phyloP scores from a whole-genome alignment of 92 coral and sea anemone genomes.

The Parazoanthus atlanticus region DNA sequence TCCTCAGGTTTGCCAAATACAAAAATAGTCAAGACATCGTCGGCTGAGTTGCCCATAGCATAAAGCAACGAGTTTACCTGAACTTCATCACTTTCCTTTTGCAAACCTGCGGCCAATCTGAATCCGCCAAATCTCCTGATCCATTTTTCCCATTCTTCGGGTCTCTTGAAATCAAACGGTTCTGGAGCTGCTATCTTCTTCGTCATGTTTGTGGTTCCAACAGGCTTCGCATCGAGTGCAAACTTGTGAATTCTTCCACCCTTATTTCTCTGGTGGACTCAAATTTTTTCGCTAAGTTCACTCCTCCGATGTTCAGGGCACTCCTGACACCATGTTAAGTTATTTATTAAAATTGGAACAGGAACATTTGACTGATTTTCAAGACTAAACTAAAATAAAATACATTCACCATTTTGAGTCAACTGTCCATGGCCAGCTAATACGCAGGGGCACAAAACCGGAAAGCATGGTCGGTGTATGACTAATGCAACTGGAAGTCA shows the following conservation, averaged over 20 bases:
- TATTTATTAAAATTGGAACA: neutral
- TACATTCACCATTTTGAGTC: neutral
- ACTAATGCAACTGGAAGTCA: too few species aligned
- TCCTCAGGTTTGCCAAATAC: constrained; percentile 18
- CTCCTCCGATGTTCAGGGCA: neutral
- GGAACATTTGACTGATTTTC: too few species aligned
- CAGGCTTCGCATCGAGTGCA: neutral
- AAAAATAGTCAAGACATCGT: constrained; percentile 25
- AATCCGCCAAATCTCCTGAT: constrained; percentile 26
- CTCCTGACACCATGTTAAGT: constrained; percentile 19
- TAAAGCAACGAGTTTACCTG: constrained; percentile 47
- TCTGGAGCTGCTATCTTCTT: constrained; percentile 27
- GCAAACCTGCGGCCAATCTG: constrained; percentile 39
- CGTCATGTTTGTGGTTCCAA: constrained; percentile 16
- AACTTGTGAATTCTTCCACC: neutral
- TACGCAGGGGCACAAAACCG: neutral
- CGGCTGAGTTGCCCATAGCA: constrained; percentile 31
- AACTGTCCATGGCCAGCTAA: neutral
- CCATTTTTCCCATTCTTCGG: constrained; percentile 44
- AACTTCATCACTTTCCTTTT: constrained; percentile 17
- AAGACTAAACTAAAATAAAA: neutral
- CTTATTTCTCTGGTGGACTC: neutral
- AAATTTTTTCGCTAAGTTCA: too few species aligned
- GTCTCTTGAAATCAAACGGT: constrained; percentile 8
- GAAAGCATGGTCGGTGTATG: neutral